Base-by-base conservation (phyloP, 2,888 invertebrate species). In the Alviniconcha strummeri region DNA sequence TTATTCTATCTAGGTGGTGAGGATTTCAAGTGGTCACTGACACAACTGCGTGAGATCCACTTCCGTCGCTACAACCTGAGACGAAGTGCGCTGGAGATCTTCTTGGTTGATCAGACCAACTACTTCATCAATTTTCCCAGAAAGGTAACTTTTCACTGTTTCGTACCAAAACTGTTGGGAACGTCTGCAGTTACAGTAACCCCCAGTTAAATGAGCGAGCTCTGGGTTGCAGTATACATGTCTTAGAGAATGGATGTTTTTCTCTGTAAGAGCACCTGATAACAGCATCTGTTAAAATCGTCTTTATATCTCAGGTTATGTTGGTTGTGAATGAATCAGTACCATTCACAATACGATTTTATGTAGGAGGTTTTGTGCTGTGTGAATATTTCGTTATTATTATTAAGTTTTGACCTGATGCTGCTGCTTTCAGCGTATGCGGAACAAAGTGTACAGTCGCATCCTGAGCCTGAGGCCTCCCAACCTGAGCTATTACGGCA, bases 111-210 rank as follows among this genome's bases (percentile, higher is more conserved):
- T 91, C 95, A 96, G 90, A 95, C 95, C 0, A 96, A 95, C 89
- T 96, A 95, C 89, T 96, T 96, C 91, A 93, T 96, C 60, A 96
- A 96, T 92, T 96, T 96, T 88, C 94, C 95, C 76, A 95, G 95
- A 71, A 95, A 95, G 94, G 95, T 95, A 75, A 76, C 36, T 36
- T 36, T 36, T 36, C 1, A 36, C 36, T 36, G 36, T 36, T 36
- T 36, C 3, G 36, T 36, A 36, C 36, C 36, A 36, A 36, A 36
- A 36, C 36, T 36, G 36, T 36, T 36, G 36, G 36, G 36, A 36
- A 3, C 3, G 36, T 36, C 36, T 36, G 36, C 36, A 36, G 36
- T 36, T 36, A 1, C 36, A 36, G 36, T 36, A 3, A 36, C 0
- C 0, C 36, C 36, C 36, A 36, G 1, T 36, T 36, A 36, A 36